Evolutionary conservation across 2,797 vertebrate genomes (phyloP), one percentile per base, ranked within the genome.

Genomic region (Hoplostethus mediterraneus): DNA sequence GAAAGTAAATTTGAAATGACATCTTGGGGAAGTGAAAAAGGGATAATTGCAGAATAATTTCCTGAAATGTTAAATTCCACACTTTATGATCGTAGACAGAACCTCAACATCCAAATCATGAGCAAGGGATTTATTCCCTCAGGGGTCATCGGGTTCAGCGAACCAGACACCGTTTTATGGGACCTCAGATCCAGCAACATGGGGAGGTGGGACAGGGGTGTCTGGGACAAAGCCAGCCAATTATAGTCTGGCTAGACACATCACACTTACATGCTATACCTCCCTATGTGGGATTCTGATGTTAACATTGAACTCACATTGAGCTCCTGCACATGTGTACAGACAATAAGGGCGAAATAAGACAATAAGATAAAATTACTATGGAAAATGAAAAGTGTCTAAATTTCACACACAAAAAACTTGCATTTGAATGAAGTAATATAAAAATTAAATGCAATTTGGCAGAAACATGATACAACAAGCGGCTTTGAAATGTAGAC

Each of bases 191-290:
- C 67, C 81, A 77, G 60, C 67, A 84, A 88, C 84, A 85, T 63
- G 68, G 73, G 85, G 81, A 84, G 88, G 90, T 87, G 86, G 77
- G 83, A 81, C 65, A 31, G 63, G 75, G 61, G 78, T 80, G 93
- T 93, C 92, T 94, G 91, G 86, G 85, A 81, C 73, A 16, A 76
- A 89, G 71, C 79, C 67, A 64, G 87, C 84, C 92, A 93, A 95
- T 94, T 94, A 94, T 92, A 88, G 85, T 56, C 54, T 83, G 93
- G 75, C 93, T 84, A 94, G 93, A 94, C 93, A 87, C 81, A 80
- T 64, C 80, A 73, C 78, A 84, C 83, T 83, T 68, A 67, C 63
- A 74, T 65, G 54, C 36, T 67, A 77, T 55, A 58, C 70, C 53
- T 56, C 16, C 64, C 70, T 82, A 79, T 75, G 79, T 88, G 85